phyloP scores from a whole-genome alignment of 1,140 invertebrate species.

The Aphelinus certus region DNA sequence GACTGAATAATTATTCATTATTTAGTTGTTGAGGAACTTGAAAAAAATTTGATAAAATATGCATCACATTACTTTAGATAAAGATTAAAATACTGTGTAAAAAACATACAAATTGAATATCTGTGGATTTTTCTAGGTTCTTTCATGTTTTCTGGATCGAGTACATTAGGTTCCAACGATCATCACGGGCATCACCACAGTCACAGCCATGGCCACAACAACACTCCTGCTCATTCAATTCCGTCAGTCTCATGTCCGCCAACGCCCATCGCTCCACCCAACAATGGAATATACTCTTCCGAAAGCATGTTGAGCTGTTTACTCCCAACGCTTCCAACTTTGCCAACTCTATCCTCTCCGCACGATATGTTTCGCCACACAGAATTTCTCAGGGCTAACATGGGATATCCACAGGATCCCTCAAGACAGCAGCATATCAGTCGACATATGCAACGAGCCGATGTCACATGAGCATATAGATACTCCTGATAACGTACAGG shows the following conservation, averaged over 20 bases:
- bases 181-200: slow-evolving; percentile 35
- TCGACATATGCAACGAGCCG: slow-evolving; percentile 52
- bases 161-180: slow-evolving; percentile 41
- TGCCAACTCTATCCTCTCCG: slow-evolving; percentile 50
- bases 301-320: slow-evolving; percentile 56
- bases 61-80: not conserved
- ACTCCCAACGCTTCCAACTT: slow-evolving; percentile 49
- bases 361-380: slow-evolving; percentile 55
- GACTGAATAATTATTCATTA: too few relatives aligned
- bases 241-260: slow-evolving; percentile 24
- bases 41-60: too few relatives aligned
- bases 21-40: too few relatives aligned
- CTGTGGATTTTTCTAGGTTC: slow-evolving; percentile 18
- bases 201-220: slow-evolving; percentile 16
- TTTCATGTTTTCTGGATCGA: slow-evolving; percentile 39
- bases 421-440: slow-evolving; percentile 45
- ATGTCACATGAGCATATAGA: slow-evolving; percentile 44
- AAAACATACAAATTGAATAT: not conserved
- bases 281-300: slow-evolving; percentile 52
- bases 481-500: slow-evolving; percentile 1
- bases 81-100: not conserved
- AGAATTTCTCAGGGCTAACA: slow-evolving; percentile 54
- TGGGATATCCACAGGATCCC: slow-evolving; percentile 52
- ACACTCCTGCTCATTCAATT: slow-evolving; percentile 28
- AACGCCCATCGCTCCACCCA: slow-evolving; percentile 43